Evolutionary conservation across 2,888 invertebrate species (phyloP).

Genomic region (Lumbricus terrestris): DNA sequence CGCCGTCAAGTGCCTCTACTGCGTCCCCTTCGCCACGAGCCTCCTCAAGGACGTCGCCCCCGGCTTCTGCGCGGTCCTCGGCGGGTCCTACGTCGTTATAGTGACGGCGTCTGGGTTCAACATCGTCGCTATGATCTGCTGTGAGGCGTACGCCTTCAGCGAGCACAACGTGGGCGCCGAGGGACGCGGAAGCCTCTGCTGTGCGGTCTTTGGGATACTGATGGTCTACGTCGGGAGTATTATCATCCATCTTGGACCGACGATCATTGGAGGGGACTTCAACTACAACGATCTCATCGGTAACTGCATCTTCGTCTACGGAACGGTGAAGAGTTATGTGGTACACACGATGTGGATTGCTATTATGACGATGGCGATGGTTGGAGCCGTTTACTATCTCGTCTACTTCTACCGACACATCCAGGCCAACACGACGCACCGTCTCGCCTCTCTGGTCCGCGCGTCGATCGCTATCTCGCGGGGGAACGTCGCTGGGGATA

Average conservation of each 20-base stretch:
- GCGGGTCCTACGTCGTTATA: conserved; percentile 55
- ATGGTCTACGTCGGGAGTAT: conserved; percentile 58
- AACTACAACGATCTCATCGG: conserved; percentile 57
- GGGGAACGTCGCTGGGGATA: conserved; percentile 41
- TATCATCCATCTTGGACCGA: conserved; percentile 58
- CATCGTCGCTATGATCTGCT: conserved; percentile 59
- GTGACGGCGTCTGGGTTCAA: conserved; percentile 58
- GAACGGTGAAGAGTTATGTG: conserved; percentile 56
- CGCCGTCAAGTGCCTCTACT: conserved; percentile 54
- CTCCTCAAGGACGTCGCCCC: conserved; percentile 50
- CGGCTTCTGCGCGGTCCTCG: conserved; percentile 52
- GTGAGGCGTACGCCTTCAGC: conserved; percentile 58
- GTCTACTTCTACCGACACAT: conserved; percentile 56
- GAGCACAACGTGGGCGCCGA: conserved; percentile 51
- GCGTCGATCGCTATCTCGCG: conserved; percentile 50
- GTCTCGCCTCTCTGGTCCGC: conserved; percentile 46
- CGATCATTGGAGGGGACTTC: conserved; percentile 59
- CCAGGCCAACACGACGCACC: conserved; percentile 47
- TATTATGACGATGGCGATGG: conserved; percentile 53
- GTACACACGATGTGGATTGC: conserved; percentile 59
- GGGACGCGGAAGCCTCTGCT: conserved; percentile 53
- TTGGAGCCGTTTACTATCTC: conserved; percentile 54
- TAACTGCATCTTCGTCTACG: conserved; percentile 56
- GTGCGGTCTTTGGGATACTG: conserved; percentile 56
- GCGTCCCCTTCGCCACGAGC: conserved; percentile 56